phyloP scores from a whole-genome alignment of 2,888 invertebrate genomes.

The Nymphalis polychloros region DNA sequence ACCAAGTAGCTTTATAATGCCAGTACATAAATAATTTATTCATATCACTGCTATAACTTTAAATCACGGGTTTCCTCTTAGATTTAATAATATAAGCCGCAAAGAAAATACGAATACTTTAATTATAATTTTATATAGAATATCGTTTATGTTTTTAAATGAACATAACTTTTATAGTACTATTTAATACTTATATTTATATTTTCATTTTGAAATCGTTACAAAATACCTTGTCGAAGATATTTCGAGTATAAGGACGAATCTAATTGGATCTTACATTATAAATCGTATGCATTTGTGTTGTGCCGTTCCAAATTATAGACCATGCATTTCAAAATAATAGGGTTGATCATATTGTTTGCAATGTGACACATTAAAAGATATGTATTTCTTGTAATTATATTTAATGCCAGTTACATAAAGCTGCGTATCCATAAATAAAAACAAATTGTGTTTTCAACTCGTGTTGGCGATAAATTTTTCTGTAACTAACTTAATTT shows the following conservation, averaged over 20 bases:
- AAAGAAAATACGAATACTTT: too few species aligned
- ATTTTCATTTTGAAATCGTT: background rate
- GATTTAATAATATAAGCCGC: too few species aligned
- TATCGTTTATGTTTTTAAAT: background rate
- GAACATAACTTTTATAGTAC: too few species aligned
- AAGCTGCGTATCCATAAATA: too few species aligned
- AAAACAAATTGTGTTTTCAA: too few species aligned
- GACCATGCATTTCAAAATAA: slow-evolving; percentile 11
- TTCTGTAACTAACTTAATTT: too few species aligned
- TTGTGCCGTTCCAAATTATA: slow-evolving; percentile 21
- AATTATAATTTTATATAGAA: background rate
- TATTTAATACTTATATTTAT: background rate
- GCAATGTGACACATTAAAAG: background rate
- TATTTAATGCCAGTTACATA: background rate
- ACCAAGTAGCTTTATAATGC: background rate
- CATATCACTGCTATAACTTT: background rate
- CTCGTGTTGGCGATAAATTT: too few species aligned
- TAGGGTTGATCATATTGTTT: slow-evolving; percentile 3
- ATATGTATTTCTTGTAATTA: background rate
- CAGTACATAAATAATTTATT: background rate
- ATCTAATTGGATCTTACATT: slow-evolving; percentile 14
- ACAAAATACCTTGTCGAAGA: slow-evolving; percentile 3
- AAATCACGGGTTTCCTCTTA: background rate
- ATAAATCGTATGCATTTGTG: slow-evolving; percentile 18
- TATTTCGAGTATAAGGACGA: slow-evolving; percentile 10